Evolutionary conservation across 1,140 invertebrate species (phyloP).

Genomic region (Scylla paramamosain): DNA sequence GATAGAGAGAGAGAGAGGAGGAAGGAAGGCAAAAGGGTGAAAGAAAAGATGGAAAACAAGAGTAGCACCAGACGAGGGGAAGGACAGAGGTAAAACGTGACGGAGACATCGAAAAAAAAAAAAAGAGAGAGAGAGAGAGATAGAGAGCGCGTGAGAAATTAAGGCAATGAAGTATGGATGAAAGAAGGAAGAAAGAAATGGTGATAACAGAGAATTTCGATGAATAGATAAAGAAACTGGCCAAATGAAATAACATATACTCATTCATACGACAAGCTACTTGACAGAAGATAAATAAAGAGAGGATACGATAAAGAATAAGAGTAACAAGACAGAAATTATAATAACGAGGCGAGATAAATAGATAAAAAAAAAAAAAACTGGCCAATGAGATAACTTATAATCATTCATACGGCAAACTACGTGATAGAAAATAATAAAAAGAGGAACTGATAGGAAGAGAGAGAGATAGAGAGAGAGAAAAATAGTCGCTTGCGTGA

Average conservation of each 20-base stretch:
- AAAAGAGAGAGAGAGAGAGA: background rate
- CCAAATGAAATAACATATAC: too few species aligned
- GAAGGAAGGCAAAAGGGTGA: background rate
- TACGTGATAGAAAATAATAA: too few species aligned
- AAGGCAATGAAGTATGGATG: background rate
- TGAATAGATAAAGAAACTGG: background rate
- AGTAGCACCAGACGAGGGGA: background rate
- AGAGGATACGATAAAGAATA: too few species aligned
- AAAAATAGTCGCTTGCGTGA: background rate
- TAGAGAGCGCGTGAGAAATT: background rate
- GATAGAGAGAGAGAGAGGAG: background rate
- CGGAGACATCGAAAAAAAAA: background rate
- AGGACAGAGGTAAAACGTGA: background rate
- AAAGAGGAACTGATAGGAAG: background rate
- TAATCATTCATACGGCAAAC: too few species aligned
- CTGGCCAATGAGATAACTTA: too few species aligned
- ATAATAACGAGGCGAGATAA: too few species aligned
- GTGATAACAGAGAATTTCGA: background rate
- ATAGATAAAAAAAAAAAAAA: too few species aligned
- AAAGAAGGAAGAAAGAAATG: background rate
- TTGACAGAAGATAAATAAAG: too few species aligned
- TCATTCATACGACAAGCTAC: too few species aligned
- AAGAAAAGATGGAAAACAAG: background rate
- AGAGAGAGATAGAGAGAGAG: background rate
- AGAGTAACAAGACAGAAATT: too few species aligned